A percentile compares a stretch with the other conserved stretches of the same genome.
These are phyloP conservation scores for Tachina grossa DNA, from an alignment of 2,888 invertebrate genomes.

Conservation along the genomic window DNA sequence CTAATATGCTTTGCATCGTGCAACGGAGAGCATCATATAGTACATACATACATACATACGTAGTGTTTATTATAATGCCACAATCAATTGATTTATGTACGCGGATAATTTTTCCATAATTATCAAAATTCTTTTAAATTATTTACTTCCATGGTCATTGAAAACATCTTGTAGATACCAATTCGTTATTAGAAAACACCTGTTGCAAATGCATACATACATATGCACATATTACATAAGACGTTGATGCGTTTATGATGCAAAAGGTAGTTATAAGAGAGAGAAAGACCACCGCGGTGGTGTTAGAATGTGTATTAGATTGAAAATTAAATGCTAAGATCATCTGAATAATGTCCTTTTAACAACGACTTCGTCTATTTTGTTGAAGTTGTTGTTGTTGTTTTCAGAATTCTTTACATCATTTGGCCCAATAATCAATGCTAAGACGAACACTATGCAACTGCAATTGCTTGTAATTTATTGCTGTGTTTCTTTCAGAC, in stretches of 20 bases:
- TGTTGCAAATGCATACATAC: background rate
- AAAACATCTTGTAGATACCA: too few relatives aligned
- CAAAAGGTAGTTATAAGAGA: constrained; percentile 9
- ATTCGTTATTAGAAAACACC: constrained; percentile 7
- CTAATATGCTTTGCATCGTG: too few relatives aligned
- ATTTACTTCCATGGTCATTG: too few relatives aligned
- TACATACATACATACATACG: too few relatives aligned
- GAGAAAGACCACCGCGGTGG: constrained; percentile 48
- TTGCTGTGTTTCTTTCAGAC: constrained; percentile 31
- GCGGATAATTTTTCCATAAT: too few relatives aligned
- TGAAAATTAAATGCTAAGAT: background rate
- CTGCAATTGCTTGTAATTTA: constrained; percentile 35
- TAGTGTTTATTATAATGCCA: too few relatives aligned
- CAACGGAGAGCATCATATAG: too few relatives aligned
- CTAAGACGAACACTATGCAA: constrained; percentile 5
- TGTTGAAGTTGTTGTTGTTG: background rate
- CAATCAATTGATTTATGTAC: too few relatives aligned
- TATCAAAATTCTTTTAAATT: too few relatives aligned
- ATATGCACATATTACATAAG: background rate
- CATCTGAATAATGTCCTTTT: constrained; percentile 44
- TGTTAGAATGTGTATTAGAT: constrained; percentile 2
- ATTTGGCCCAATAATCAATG: constrained; percentile 58
- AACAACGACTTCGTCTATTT: background rate
- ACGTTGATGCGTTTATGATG: background rate
- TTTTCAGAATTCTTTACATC: constrained; percentile 41